These are phyloP conservation scores for Rissa tridactyla DNA, from an alignment of 2,113 vertebrate species.

Conservation along the genomic window DNA sequence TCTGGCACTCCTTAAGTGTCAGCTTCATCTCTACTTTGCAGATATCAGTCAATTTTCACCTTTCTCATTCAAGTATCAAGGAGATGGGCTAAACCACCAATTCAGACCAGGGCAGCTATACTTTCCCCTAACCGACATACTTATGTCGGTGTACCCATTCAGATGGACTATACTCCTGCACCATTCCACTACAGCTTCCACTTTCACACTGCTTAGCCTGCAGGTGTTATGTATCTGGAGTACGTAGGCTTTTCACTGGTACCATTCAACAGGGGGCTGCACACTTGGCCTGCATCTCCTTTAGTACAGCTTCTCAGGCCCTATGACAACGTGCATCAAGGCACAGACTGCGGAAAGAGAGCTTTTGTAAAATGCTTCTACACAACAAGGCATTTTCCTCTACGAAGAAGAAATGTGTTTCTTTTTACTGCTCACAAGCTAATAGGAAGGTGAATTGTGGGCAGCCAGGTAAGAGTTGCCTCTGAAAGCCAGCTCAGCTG, in stretches of 20 bases:
- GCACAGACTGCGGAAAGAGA: neutral
- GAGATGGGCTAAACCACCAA: neutral
- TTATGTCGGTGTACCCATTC: neutral
- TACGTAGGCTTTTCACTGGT: neutral
- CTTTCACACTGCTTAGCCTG: neutral
- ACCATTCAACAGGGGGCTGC: neutral
- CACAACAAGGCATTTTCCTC: neutral
- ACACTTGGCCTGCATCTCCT: neutral
- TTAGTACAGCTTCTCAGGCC: neutral
- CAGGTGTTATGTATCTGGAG: neutral
- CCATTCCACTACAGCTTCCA: neutral
- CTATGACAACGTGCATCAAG: neutral
- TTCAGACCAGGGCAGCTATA: neutral
- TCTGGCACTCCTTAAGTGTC: neutral
- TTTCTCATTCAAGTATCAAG: neutral
- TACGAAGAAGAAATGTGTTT: neutral
- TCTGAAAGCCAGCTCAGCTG: neutral
- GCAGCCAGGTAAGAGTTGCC: neutral
- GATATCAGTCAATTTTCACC: neutral
- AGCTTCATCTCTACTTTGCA: neutral
- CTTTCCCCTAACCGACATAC: neutral
- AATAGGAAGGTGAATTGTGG: neutral
- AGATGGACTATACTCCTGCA: neutral
- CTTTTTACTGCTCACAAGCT: neutral
- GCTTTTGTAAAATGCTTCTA: neutral